These are phyloP conservation scores for Halocynthia aurantium DNA, from an alignment of 23 tunicate species.

Conservation along the genomic window DNA sequence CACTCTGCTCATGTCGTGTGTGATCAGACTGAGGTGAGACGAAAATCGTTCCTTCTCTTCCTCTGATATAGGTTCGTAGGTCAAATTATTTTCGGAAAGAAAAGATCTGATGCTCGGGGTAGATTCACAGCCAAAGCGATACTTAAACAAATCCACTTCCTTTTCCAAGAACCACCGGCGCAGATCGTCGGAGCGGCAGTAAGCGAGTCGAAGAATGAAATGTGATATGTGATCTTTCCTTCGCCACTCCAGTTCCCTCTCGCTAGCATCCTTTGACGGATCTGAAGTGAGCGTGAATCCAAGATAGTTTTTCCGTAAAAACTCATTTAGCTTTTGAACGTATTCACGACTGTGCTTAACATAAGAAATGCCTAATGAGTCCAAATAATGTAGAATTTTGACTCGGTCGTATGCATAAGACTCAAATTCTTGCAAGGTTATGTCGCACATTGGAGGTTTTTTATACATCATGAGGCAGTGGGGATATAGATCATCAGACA, in stretches of 20 bases:
- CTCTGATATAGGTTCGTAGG: constrained; percentile 75
- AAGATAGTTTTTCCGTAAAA: constrained; percentile 63
- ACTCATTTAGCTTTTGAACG: constrained; percentile 62
- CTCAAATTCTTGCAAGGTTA: constrained; percentile 83
- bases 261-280: constrained; percentile 33
- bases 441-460: constrained; percentile 61
- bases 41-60: constrained; percentile 51
- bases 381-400: constrained; percentile 81
- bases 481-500: constrained; percentile 47
- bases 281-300: constrained; percentile 56
- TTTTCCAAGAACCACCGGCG: constrained; percentile 91
- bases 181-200: constrained; percentile 88
- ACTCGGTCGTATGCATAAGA: constrained; percentile 73
- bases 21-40: constrained; percentile 25
- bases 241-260: constrained; percentile 75
- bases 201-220: constrained; percentile 87
- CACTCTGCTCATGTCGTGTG: constrained; percentile 44
- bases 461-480: constrained; percentile 70
- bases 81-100: constrained; percentile 39
- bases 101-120: constrained; percentile 45
- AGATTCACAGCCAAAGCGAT: constrained; percentile 61
- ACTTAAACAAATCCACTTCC: constrained; percentile 85
- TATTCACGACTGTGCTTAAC: constrained; percentile 65
- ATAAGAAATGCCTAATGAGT: constrained; percentile 56
- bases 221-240: constrained; percentile 77